A percentile compares a stretch with the other conserved stretches of the same genome.
Evolutionary conservation across 2,113 vertebrate genomes (phyloP).

Genomic region (Vimba vimba): DNA sequence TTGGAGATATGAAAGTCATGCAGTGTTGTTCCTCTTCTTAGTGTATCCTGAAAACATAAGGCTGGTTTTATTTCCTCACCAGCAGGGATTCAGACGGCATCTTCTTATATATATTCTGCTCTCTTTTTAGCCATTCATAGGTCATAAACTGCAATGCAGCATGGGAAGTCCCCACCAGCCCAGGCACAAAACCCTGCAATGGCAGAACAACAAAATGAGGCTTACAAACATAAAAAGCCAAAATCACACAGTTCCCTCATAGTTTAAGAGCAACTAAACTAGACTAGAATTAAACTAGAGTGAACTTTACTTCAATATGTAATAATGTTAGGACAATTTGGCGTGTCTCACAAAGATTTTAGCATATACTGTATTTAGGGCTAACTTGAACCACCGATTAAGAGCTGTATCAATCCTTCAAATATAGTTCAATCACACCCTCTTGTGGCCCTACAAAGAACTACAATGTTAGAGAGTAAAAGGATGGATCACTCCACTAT

Average conservation of each 20-base stretch:
- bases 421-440: constrained; percentile 18
- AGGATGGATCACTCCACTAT: neutral
- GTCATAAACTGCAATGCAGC: constrained; percentile 89
- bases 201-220: constrained; percentile 8
- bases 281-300: neutral
- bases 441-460: constrained; percentile 13
- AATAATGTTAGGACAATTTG: neutral
- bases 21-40: neutral
- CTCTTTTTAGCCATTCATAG: constrained; percentile 83
- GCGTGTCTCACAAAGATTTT: neutral
- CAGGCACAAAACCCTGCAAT: constrained; percentile 84
- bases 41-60: neutral
- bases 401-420: neutral
- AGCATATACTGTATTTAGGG: neutral
- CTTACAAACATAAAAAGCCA: neutral
- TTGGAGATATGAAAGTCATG: neutral
- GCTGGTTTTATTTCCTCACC: constrained; percentile 67
- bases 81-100: constrained; percentile 78
- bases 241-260: constrained; percentile 5
- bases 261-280: neutral
- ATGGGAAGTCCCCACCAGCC: constrained; percentile 85
- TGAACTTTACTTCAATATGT: neutral
- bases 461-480: neutral
- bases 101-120: constrained; percentile 80
- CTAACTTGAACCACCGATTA: neutral